Percentiles rank a stretch among this genome's conserved stretches.
phyloP scores from a whole-genome alignment of 2,888 invertebrate genomes.

The Morpho helenor region DNA sequence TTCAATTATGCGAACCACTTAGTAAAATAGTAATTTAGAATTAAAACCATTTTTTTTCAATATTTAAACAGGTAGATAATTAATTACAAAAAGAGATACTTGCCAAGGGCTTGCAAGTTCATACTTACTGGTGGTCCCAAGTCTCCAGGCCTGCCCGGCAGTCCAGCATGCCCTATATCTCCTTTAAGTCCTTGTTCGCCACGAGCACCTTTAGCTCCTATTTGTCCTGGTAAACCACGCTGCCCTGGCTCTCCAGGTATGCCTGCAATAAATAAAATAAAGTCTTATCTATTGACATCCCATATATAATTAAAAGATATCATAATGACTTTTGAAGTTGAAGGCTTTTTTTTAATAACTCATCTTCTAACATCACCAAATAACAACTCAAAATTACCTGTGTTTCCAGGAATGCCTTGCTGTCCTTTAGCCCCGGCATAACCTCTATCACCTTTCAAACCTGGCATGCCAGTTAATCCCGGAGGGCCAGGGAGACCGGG shows the following conservation, averaged over 20 bases:
- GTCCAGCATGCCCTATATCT: conserved; percentile 85
- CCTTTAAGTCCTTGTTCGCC: conserved; percentile 89
- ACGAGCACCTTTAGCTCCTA: conserved; percentile 86
- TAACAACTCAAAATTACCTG: conserved; percentile 51
- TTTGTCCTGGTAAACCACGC: conserved; percentile 80
- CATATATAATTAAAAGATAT: too few relatives aligned
- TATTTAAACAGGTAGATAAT: too few relatives aligned
- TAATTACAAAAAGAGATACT: too few relatives aligned
- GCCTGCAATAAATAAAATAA: conserved; percentile 50
- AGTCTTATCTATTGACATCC: too few relatives aligned
- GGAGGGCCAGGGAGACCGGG: conserved; percentile 84
- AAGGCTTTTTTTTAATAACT: too few relatives aligned
- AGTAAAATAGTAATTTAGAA: too few relatives aligned
- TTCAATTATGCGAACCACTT: too few relatives aligned
- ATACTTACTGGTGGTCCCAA: conserved; percentile 81
- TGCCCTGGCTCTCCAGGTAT: conserved; percentile 82
- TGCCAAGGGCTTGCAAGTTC: too few relatives aligned
- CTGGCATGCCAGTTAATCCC: conserved; percentile 84
- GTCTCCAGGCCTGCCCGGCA: conserved; percentile 88
- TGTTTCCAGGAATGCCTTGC: conserved; percentile 83
- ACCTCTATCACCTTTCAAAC: conserved; percentile 87
- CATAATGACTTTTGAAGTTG: too few relatives aligned
- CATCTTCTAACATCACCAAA: too few relatives aligned
- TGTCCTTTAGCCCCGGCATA: conserved; percentile 85
- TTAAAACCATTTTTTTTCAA: too few relatives aligned